Evolutionary conservation across 2,888 invertebrate species (phyloP).

Genomic region (Rugalucina vietnamica): DNA sequence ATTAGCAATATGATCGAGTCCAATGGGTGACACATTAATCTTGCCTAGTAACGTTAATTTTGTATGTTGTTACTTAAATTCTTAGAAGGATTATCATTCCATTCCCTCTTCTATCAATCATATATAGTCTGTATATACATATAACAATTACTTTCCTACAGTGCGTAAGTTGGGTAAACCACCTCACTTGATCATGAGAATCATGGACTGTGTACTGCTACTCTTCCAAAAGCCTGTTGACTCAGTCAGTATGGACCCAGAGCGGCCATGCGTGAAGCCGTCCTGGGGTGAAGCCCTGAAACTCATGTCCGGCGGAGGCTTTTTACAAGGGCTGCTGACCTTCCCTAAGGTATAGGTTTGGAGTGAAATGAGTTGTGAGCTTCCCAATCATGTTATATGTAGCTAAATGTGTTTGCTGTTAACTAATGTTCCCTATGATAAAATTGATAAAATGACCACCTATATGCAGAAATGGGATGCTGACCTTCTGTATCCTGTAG

Average conservation of each 20-base stretch:
- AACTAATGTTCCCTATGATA: no score
- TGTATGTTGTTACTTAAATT: no score
- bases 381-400: not conserved
- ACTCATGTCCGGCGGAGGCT: constrained; percentile 98
- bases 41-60: no score
- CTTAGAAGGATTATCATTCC: no score
- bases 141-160: not conserved
- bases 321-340: constrained; percentile 84
- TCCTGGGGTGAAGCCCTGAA: constrained; percentile 98
- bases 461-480: no score
- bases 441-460: no score
- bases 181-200: constrained; percentile 83
- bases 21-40: no score
- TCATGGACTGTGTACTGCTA: constrained; percentile 83
- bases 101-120: no score
- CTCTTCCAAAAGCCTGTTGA: constrained; percentile 81
- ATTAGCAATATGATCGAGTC: no score
- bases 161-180: constrained; percentile 83
- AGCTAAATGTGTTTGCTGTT: not conserved
- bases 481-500: no score
- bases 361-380: no score
- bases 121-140: no score
- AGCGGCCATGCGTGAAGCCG: constrained; percentile 92
- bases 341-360: constrained; percentile 72
- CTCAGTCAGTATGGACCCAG: constrained; percentile 87